A percentile compares a stretch with the other conserved stretches of the same genome.
phyloP scores from a whole-genome alignment of 1,140 invertebrate genomes.

The Drusus annulatus region DNA sequence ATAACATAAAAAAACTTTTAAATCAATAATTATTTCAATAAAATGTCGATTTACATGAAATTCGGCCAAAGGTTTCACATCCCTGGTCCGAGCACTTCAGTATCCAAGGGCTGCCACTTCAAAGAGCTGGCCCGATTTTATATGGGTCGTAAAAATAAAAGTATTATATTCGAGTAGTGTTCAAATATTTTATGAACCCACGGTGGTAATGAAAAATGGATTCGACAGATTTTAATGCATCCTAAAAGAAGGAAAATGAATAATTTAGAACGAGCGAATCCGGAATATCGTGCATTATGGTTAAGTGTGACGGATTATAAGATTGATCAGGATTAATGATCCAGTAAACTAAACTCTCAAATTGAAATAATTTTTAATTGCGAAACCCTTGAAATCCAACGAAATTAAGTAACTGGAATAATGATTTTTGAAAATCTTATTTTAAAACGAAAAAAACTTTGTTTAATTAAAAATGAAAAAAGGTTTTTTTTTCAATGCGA shows the following conservation, averaged over 20 bases:
- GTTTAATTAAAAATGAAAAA: too few relatives aligned
- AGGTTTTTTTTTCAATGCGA: too few relatives aligned
- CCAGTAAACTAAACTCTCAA: neutral
- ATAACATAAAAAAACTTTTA: neutral
- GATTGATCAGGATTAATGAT: neutral
- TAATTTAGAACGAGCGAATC: slow-evolving; percentile 5
- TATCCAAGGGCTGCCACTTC: neutral
- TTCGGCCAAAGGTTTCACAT: neutral
- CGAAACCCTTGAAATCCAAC: too few relatives aligned
- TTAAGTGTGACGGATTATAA: slow-evolving; percentile 4
- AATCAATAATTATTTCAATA: neutral
- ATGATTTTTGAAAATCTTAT: too few relatives aligned
- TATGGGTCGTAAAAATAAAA: slow-evolving; percentile 35
- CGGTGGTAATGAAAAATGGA: slow-evolving; percentile 17
- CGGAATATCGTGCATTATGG: neutral
- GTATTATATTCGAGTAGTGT: slow-evolving; percentile 40
- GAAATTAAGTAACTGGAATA: too few relatives aligned
- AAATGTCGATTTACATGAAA: neutral
- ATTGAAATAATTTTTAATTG: too few relatives aligned
- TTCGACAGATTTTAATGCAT: slow-evolving; percentile 39
- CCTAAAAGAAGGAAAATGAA: slow-evolving; percentile 10
- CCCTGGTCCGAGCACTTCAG: neutral
- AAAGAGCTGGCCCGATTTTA: slow-evolving; percentile 16
- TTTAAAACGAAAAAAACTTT: too few relatives aligned
- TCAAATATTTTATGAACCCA: slow-evolving; percentile 36